A percentile compares a stretch with the other conserved stretches of the same genome.
phyloP scores from a whole-genome alignment of 2,797 vertebrate species.

The Aldrovandia affinis region DNA sequence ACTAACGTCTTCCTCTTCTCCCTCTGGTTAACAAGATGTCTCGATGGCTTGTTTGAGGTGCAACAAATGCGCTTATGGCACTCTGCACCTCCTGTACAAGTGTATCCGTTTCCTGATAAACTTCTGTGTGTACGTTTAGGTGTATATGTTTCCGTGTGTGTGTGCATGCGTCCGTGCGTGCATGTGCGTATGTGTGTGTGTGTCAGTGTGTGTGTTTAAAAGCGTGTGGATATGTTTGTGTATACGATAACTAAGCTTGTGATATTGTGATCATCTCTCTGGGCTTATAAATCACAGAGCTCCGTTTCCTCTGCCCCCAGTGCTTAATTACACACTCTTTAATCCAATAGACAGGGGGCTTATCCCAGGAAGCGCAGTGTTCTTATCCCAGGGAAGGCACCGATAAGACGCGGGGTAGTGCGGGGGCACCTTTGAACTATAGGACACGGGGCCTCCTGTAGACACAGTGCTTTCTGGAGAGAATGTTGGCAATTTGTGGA shows the following conservation, averaged over 20 bases:
- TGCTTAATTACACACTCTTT: conserved; percentile 12
- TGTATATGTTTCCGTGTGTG: not conserved
- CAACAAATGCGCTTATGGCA: too few relatives aligned
- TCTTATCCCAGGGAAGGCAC: not conserved
- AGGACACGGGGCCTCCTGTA: not conserved
- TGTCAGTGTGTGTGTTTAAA: not conserved
- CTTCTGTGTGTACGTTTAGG: not conserved
- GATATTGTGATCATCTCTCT: not conserved
- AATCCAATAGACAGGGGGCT: not conserved
- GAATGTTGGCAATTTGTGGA: not conserved
- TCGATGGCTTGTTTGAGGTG: too few relatives aligned
- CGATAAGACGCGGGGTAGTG: not conserved
- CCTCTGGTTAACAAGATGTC: too few relatives aligned
- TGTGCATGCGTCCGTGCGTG: not conserved
- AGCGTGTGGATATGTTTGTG: too few relatives aligned
- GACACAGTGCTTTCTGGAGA: too few relatives aligned
- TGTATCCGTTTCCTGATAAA: too few relatives aligned
- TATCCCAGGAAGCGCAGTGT: not conserved
- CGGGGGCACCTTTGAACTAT: conserved; percentile 1
- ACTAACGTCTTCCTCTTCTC: too few relatives aligned
- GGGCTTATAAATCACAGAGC: not conserved
- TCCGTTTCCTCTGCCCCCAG: not conserved
- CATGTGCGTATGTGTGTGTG: not conserved
- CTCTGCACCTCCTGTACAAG: too few relatives aligned
- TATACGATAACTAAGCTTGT: not conserved